Evolutionary conservation across 2,797 vertebrate genomes (phyloP), one percentile per base, ranked within the genome.

Genomic region (Loriculus beryllinus): DNA sequence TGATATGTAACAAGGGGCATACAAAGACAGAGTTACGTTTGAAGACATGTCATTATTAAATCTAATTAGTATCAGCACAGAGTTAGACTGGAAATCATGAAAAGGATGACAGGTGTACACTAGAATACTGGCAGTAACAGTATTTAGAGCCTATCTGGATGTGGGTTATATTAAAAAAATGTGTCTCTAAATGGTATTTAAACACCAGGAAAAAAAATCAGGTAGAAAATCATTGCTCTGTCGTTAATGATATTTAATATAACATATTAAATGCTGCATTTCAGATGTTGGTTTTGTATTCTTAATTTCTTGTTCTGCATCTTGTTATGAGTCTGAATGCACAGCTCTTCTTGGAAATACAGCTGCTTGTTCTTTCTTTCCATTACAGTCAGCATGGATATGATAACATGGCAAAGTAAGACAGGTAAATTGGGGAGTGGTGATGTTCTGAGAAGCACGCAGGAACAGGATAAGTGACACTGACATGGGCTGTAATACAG

Each of bases 391-490:
- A 77, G 42, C 22, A 62, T 5, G 26, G 35, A 39, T 23, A 48
- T 7, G 18, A 31, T 16, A 85, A 75, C 26, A 40, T 0, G 3
- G 49, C 28, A 59, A 68, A 1, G 6, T 26, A 71, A 45, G 15
- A 12, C 5, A 82, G 17, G 10, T 60, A 76, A 65, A 25, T 1
- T 10, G 13, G 14, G 14, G 7, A 3, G 2, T 6, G 10, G 3
- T 14, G 2, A 3, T 2, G 6, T 72, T 80, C 76, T 78, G 29
- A 51, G 78, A 80, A 82, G 33, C 5, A 1, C 17, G 26, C 25
- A 54, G 26, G 17, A 63, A 78, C 88, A 95, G 75, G 64, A 93
- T 83, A 49, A 94, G 45, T 43, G 77, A 92, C 80, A 95, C 6
- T 4, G 1, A 70, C 70, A 67, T 0, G 3, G 19, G 22, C 40